Evolutionary conservation across 2,888 invertebrate species (phyloP), one percentile per base, ranked within the genome.

Genomic region (Litoditis marina): DNA sequence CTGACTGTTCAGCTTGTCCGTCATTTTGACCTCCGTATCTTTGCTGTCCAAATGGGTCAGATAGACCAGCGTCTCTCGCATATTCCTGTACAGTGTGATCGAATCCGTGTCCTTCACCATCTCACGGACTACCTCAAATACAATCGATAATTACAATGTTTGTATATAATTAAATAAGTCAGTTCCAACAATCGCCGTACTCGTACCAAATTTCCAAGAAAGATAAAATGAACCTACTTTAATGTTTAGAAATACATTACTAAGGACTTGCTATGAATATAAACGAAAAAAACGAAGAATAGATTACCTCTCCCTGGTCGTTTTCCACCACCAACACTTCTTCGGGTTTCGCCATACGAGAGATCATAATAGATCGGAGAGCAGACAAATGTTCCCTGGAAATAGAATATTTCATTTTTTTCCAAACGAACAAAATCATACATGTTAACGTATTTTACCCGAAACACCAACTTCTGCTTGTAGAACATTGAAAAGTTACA

Each of bases 41-140:
- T 89, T 89, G 84, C 92, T 94, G 86, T 98, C 95, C 84, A 99
- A 89, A 88, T 99, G 98, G 39, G 98, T 98, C 71, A 99, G 88
- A 85, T 96, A 98, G 22, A 99, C 98, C 83, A 82, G 65, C 16
- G 74, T 74, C 53, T 76, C 76, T 46, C 73, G 65, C 98, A 98
- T 99, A 84, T 94, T 98, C 86, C 95, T 96, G 86, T 98, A 98
- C 83, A 99, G 87, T 86, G 94, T 95, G 80, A 99, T 98, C 39
- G 96, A 92, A 87, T 99, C 98, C 39, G 98, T 99, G 85, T 99
- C 98, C 86, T 96, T 98, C 93, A 99, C 96, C 84, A 98, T 95
- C 85, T 99, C 98, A 69, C 98, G 87, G 11, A 99, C 96, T 66
- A 98, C 81, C 66, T 68, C 49, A 19, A 67, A 49, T 3, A 5